Evolutionary conservation across 2,797 vertebrate species (phyloP).

Genomic region (Hippopotamyrus pictus): DNA sequence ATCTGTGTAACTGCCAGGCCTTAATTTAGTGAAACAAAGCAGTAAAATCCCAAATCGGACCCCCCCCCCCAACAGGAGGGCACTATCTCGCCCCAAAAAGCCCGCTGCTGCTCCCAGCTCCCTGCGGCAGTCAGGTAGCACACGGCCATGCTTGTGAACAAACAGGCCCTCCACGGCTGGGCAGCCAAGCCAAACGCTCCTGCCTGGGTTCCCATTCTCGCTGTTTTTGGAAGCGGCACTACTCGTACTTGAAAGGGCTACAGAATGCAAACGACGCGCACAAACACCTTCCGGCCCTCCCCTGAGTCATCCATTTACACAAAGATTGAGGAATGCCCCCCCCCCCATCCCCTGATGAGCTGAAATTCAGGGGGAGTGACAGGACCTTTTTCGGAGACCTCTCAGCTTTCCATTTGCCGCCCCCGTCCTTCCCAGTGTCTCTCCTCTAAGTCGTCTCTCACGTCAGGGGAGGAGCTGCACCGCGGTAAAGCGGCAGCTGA

Average conservation of each 20-base stretch:
- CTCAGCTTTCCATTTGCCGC: background rate
- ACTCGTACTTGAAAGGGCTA: background rate
- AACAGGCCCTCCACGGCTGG: background rate
- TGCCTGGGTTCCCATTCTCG: background rate
- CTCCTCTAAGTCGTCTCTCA: background rate
- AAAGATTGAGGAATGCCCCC: background rate
- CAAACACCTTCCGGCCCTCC: background rate
- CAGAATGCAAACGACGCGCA: slow-evolving; percentile 4
- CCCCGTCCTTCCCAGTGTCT: background rate
- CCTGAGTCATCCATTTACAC: background rate
- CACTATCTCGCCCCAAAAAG: background rate
- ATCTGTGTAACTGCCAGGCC: background rate
- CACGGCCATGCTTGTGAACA: background rate
- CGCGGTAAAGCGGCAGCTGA: background rate
- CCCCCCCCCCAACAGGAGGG: background rate
- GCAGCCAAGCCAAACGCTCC: background rate
- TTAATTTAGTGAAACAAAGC: background rate
- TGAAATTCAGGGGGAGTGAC: background rate
- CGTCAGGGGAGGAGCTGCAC: background rate
- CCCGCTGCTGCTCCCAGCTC: background rate
- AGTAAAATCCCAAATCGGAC: background rate
- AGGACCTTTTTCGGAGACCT: background rate
- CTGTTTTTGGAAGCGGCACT: background rate
- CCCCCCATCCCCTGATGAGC: background rate
- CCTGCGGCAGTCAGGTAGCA: background rate